phyloP scores from a whole-genome alignment of 2,797 vertebrate species.

The Enteromius mattozi region DNA sequence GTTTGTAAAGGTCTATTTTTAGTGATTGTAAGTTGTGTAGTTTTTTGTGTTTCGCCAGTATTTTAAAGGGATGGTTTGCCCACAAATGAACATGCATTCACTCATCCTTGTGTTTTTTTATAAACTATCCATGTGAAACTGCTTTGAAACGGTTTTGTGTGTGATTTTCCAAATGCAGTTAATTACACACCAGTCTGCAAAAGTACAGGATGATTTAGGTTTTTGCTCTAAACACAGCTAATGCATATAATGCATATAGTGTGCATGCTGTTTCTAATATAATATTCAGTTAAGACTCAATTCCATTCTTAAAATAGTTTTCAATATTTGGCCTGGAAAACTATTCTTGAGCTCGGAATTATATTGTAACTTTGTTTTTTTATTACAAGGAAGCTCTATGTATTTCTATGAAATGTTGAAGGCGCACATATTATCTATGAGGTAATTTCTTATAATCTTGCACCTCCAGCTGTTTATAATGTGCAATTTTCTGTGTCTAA shows the following conservation, averaged over 20 bases:
- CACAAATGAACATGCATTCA: no score
- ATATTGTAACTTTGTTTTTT: not conserved
- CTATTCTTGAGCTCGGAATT: not conserved
- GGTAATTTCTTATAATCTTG: constrained; percentile 3
- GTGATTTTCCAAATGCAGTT: not conserved
- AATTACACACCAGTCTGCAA: not conserved
- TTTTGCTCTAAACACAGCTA: not conserved
- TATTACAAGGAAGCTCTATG: not conserved
- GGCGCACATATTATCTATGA: not conserved
- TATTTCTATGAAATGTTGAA: not conserved
- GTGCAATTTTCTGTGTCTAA: constrained; percentile 1
- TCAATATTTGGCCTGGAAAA: not conserved
- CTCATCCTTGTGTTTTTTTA: no score
- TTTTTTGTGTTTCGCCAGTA: not conserved
- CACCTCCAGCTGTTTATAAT: not conserved
- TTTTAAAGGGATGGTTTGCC: not conserved
- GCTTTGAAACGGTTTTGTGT: not conserved
- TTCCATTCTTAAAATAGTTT: not conserved
- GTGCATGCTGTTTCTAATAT: not conserved
- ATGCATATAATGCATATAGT: no score
- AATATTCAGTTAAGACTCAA: not conserved
- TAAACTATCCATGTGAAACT: not conserved
- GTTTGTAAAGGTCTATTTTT: constrained; percentile 2
- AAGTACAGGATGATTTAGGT: not conserved
- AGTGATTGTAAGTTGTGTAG: not conserved